Conservation (phyloP, 2,113 vertebrate genomes). For the Chrysochloris asiatica region DNA sequence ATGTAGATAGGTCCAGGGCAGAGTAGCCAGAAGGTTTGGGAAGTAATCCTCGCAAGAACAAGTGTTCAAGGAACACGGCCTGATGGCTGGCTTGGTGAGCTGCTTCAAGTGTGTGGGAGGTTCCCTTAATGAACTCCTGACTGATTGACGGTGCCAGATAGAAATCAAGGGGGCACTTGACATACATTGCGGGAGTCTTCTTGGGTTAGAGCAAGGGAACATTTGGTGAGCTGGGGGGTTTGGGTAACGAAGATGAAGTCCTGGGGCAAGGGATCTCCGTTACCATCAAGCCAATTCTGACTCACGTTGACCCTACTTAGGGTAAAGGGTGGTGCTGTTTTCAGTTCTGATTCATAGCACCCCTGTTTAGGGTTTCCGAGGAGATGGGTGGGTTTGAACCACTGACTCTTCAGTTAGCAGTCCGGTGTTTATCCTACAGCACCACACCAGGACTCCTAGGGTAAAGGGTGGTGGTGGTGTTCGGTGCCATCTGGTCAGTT, state of each 20-base stretch:
- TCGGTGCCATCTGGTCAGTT: too few relatives aligned
- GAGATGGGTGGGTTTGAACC: too few relatives aligned
- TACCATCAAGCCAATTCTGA: neutral
- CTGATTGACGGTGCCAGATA: neutral
- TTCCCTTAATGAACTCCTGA: neutral
- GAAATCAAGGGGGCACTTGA: neutral
- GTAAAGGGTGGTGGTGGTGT: too few relatives aligned
- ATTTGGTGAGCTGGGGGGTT: neutral
- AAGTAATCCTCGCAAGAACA: neutral
- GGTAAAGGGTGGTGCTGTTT: too few relatives aligned
- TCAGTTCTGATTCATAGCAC: too few relatives aligned
- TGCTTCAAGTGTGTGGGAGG: neutral
- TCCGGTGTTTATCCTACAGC: too few relatives aligned
- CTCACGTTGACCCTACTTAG: neutral
- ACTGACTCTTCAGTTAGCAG: too few relatives aligned
- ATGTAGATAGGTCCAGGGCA: neutral
- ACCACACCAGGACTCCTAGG: too few relatives aligned
- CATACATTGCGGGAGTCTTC: neutral
- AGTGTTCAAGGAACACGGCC: neutral
- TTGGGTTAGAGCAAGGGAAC: neutral
- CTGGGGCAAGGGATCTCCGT: neutral
- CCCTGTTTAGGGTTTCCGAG: too few relatives aligned
- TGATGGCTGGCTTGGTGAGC: neutral
- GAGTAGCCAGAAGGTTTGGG: neutral
- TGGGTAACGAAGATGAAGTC: neutral